These are phyloP conservation scores for Conistra vaccinii DNA, from an alignment of 2,888 invertebrate species.

Conservation along the genomic window DNA sequence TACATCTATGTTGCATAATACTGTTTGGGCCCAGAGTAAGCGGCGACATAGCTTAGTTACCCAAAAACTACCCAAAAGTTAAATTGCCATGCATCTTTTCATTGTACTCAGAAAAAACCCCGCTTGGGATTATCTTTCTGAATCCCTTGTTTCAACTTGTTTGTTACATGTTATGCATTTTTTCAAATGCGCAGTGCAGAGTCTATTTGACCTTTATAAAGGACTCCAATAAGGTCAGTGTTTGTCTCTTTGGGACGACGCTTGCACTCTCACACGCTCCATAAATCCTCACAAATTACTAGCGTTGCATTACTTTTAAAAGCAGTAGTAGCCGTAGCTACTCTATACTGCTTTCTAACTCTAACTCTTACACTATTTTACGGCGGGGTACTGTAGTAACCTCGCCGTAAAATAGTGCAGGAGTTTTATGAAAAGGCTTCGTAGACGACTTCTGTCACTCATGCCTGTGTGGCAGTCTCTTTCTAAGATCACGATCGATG, in stretches of 20 bases:
- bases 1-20: not conserved
- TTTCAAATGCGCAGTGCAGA: not conserved
- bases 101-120: not conserved
- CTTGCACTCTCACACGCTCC: conserved; percentile 32
- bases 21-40: not conserved
- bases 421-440: no score
- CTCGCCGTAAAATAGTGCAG: no score
- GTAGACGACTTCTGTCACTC: not conserved
- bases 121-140: not conserved
- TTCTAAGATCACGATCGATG: not conserved
- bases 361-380: no score
- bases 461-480: not conserved
- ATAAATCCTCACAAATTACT: conserved; percentile 30
- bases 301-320: conserved; percentile 19
- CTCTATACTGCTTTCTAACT: no score
- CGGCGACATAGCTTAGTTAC: not conserved
- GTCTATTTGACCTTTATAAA: conserved; percentile 7
- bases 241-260: not conserved
- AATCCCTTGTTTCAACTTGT: not conserved
- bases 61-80: not conserved
- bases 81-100: not conserved
- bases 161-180: not conserved
- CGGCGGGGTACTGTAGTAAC: no score
- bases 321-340: conserved; percentile 3
- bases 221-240: conserved; percentile 17